Evolutionary conservation across 2,113 vertebrate species (phyloP), one percentile per base, ranked within the genome.

Genomic region (Leucosticte australis): DNA sequence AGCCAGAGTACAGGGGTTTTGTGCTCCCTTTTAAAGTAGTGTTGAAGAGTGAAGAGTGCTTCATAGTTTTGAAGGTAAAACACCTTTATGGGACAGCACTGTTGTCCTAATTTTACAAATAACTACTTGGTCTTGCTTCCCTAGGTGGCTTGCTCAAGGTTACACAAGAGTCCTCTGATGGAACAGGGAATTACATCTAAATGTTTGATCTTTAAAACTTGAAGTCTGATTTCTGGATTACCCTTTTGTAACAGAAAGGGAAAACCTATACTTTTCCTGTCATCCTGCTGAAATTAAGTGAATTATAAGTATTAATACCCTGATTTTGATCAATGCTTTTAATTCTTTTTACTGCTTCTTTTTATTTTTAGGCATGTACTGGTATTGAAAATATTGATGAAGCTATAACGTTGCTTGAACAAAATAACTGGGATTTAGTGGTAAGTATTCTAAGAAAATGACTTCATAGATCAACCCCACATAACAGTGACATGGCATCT

Each of bases 401-500:
- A 98, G 99, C 99, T 97, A 99, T 99, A 98, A 99, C 99, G 57
- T 97, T 99, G 96, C 98, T 99, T 97, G 99, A 99, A 97, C 99
- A 99, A 97, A 99, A 99, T 98, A 99, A 99, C 98, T 99, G 99
- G 99, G 99, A 99, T 98, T 98, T 99, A 98, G 98, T 99, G 99
- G 99, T 99, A 99, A 99, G 99, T 99, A 89, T 77, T 95, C 79
- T 56, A 70, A 94, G 71, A 84, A 90, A 96, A 88, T 77, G 27
- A 81, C 74, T 93, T 78, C 69, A 60, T 90, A 86, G 70, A 83
- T 94, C 69, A 95, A 10, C 44, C 50, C 62, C 39, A 28, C 9
- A 3, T 69, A 75, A 50, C 52, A 83, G 73, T 52, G 59, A 44
- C 4, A 7, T 52, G 47, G 42, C 39, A 42, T 73, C 59, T 80